Evolutionary conservation across 2,888 invertebrate genomes (phyloP), one percentile per base, ranked within the genome.

Genomic region (Mylabris sibirica): DNA sequence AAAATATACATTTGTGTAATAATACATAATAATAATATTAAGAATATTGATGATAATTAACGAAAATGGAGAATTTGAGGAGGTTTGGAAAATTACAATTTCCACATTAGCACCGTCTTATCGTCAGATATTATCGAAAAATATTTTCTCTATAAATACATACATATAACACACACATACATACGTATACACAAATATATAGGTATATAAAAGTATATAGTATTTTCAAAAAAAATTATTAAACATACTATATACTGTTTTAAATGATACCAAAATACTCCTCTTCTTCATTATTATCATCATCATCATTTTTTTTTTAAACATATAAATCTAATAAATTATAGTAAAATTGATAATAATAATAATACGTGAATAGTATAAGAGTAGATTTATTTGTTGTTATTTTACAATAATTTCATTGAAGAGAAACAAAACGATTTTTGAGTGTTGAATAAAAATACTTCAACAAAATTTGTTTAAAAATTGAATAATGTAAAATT

Each of bases 401-500:
- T 44, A 5, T 8, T 44, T 44, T 44, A 44, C 44, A 44, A 44
- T 41, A 35, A 9, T 38, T 38, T 34, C 6, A 34, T 14, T 17
- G 2, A n/a, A 6, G 4, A 17, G 1, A 44, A 44, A 17, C 3
- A 44, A n/a, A 17, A 3, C 12, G 12, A 12, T 38, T 44, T 14
- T 5, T 6, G 20, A 41, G 68, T 68, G 65, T 68, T 65, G 41
- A 59, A 68, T 68, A 68, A 68, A 68, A 68, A 65, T 68, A 59
- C 64, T 63, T 64, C 68, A 64, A 68, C 68, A 64, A 26, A 34
- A 49, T 49, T 44, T 14, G 20, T 35, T 11, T 9, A 14, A n/a
- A 30, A 24, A 34, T 14, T 60, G 20, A 53, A 64, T 59, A 26
- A 60, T 38, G 14, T 11, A 22, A 49, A 44, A 8, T 44, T 44